Evolutionary conservation across 2,888 invertebrate genomes (phyloP).

Genomic region (Clunio marinus): DNA sequence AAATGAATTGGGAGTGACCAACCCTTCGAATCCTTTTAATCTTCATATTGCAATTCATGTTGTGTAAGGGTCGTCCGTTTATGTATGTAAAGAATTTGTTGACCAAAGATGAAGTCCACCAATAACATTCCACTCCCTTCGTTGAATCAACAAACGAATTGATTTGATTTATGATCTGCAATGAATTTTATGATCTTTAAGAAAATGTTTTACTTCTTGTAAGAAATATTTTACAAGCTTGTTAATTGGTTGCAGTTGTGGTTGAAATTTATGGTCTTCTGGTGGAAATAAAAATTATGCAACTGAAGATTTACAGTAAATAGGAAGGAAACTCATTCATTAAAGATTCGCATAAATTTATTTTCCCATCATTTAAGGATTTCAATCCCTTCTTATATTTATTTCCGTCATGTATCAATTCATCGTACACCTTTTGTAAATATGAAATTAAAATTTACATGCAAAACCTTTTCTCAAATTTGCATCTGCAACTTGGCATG

Average conservation of each 20-base stretch:
- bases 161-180: slow-evolving; percentile 32
- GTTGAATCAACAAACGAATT: no score
- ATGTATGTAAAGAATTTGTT: no score
- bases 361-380: no score
- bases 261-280: background rate
- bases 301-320: background rate
- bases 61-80: slow-evolving; percentile 17
- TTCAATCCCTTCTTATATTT: no score
- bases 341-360: slow-evolving; percentile 10
- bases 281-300: background rate
- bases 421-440: no score
- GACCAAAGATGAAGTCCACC: slow-evolving; percentile 31
- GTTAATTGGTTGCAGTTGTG: background rate
- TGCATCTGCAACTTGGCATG: background rate
- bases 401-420: background rate
- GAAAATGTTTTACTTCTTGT: slow-evolving; percentile 13
- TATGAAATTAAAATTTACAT: no score
- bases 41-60: background rate
- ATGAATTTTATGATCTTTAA: slow-evolving; percentile 18
- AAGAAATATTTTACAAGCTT: slow-evolving; percentile 13
- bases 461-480: slow-evolving; percentile 2
- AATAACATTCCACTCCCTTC: background rate
- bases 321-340: background rate
- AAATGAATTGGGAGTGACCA: slow-evolving; percentile 32
- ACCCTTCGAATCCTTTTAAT: background rate